Evolutionary conservation across 2,113 vertebrate genomes (phyloP).

Genomic region (Rhea pennata): DNA sequence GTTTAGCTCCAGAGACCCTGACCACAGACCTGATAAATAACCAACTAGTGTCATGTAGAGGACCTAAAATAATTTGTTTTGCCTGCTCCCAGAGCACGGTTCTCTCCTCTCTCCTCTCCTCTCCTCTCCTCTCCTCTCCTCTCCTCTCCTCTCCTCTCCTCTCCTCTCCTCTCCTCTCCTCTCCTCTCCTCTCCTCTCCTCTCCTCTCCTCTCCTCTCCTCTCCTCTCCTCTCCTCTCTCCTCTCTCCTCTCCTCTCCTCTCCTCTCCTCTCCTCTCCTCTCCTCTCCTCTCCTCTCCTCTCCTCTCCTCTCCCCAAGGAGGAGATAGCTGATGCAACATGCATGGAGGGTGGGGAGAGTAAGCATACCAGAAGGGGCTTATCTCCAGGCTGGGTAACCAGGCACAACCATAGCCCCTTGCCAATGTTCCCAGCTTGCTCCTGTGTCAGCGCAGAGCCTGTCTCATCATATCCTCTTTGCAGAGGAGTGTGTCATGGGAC

Average conservation of each 20-base stretch:
- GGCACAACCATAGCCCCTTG: neutral
- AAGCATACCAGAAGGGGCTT: neutral
- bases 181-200: no score
- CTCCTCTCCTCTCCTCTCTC: neutral
- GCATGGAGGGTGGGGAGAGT: neutral
- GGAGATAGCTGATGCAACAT: neutral
- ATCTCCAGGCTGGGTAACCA: neutral
- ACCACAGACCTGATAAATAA: constrained; percentile 50
- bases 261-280: neutral
- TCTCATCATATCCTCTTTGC: neutral
- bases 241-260: no score
- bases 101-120: neutral
- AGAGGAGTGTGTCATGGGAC: neutral
- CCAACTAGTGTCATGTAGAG: rapidly evolving
- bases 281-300: rapidly evolving
- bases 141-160: no score
- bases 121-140: neutral
- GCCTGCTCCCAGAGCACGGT: neutral
- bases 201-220: neutral
- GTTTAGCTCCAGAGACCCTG: neutral
- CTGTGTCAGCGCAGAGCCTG: neutral
- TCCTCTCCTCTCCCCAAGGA: neutral
- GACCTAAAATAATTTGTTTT: neutral
- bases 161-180: neutral
- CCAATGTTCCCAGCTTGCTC: neutral